phyloP scores from a whole-genome alignment of 2,797 vertebrate species.

The Poecilia picta region DNA sequence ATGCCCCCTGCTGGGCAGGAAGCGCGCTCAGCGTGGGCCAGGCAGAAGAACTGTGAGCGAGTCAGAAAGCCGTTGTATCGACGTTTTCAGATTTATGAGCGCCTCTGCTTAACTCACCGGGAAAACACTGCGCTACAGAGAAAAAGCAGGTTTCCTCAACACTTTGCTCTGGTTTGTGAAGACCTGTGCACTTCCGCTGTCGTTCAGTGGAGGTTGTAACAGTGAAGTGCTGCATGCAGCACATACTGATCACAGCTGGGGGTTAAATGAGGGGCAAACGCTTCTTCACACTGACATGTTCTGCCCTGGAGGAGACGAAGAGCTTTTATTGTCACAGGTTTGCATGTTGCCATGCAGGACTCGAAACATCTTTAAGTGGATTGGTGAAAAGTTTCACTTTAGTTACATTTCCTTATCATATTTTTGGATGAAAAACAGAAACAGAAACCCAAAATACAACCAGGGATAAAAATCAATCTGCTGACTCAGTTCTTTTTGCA shows the following conservation, averaged over 20 bases:
- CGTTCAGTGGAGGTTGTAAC: constrained; percentile 68
- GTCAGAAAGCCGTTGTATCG: constrained; percentile 66
- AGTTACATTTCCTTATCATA: background rate
- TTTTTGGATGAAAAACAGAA: background rate
- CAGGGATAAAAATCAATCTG: background rate
- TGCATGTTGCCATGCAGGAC: background rate
- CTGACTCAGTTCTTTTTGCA: constrained; percentile 33
- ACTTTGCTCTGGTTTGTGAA: constrained; percentile 70
- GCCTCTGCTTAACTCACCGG: constrained; percentile 62
- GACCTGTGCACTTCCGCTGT: constrained; percentile 63
- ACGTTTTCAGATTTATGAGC: constrained; percentile 75
- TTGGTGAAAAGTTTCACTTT: background rate
- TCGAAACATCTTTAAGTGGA: background rate
- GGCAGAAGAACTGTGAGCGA: constrained; percentile 66
- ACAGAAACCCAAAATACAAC: background rate
- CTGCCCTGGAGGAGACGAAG: constrained; percentile 13
- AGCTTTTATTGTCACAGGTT: constrained; percentile 3
- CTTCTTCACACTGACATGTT: constrained; percentile 35
- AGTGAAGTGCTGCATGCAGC: constrained; percentile 67
- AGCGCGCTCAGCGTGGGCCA: constrained; percentile 29
- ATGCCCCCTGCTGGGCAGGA: constrained; percentile 38
- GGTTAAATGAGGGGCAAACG: constrained; percentile 36
- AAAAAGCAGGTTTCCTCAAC: constrained; percentile 63
- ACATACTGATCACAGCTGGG: constrained; percentile 60
- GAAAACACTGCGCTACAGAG: constrained; percentile 51